Conservation (phyloP, 2,888 invertebrate genomes). For the Harmothoe impar region DNA sequence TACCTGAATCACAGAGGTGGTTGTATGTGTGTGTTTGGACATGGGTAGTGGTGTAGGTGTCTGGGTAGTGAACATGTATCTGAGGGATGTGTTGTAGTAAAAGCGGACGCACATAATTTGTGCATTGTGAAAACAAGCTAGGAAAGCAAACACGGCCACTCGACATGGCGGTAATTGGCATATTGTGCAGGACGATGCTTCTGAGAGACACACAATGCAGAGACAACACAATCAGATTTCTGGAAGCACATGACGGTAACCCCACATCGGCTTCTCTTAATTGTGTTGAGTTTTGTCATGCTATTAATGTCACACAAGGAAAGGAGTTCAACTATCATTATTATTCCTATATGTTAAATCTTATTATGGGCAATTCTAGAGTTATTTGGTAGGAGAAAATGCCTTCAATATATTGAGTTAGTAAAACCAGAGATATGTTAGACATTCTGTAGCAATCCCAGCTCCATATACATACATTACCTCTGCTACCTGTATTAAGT, state of each 20-base stretch:
- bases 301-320: neutral
- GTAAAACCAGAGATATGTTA: neutral
- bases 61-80: neutral
- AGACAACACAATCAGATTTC: neutral
- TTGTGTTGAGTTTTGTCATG: neutral
- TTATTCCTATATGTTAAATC: neutral
- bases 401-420: neutral
- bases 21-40: neutral
- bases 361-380: neutral
- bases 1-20: neutral
- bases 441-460: too few relatives aligned
- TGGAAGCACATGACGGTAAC: conserved; percentile 11
- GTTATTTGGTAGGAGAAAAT: neutral
- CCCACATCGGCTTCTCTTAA: neutral
- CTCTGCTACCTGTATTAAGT: conserved; percentile 33
- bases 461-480: conserved; percentile 8
- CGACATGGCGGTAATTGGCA: neutral
- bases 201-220: conserved; percentile 8
- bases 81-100: neutral
- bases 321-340: neutral
- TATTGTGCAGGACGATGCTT: conserved; percentile 28
- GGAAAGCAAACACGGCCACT: conserved; percentile 9
- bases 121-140: neutral
- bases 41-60: neutral
- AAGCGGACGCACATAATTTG: neutral